These are phyloP conservation scores for Labia minor DNA, from an alignment of 2,888 invertebrate species.

Conservation along the genomic window DNA sequence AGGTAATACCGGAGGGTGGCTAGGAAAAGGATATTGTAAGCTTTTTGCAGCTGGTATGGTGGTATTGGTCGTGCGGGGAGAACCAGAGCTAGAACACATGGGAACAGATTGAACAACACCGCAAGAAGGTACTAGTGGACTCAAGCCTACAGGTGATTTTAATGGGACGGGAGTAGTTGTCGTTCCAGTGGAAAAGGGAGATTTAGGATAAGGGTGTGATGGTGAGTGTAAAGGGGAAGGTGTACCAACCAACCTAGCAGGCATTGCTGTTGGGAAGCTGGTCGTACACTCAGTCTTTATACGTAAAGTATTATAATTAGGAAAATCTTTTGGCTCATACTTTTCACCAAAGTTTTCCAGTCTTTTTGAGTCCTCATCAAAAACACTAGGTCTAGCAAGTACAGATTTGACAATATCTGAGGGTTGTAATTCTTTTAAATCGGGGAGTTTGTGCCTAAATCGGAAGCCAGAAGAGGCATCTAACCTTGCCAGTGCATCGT, in stretches of 20 bases:
- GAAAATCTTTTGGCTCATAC: conserved; percentile 57
- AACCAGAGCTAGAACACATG: conserved; percentile 22
- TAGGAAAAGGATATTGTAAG: conserved; percentile 67
- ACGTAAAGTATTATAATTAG: conserved; percentile 25
- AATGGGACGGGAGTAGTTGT: conserved; percentile 23
- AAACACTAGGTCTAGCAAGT: conserved; percentile 83
- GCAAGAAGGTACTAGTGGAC: conserved; percentile 20
- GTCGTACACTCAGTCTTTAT: conserved; percentile 27
- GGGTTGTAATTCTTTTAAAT: conserved; percentile 72
- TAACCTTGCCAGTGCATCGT: conserved; percentile 42
- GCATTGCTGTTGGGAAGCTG: conserved; percentile 20
- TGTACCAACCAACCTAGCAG: conserved; percentile 19
- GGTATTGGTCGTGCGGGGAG: conserved; percentile 24
- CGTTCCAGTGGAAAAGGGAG: conserved; percentile 25
- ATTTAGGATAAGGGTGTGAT: conserved; percentile 23
- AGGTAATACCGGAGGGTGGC: conserved; percentile 52
- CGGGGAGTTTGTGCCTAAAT: conserved; percentile 60
- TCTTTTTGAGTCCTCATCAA: conserved; percentile 90
- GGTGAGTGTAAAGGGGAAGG: conserved; percentile 24
- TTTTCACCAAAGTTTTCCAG: conserved; percentile 78
- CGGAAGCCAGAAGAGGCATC: conserved; percentile 44
- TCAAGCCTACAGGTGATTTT: conserved; percentile 21
- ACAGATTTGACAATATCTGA: conserved; percentile 89
- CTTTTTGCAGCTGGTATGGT: conserved; percentile 42
- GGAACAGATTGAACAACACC: conserved; percentile 20